Evolutionary conservation across 2,888 invertebrate genomes (phyloP).

Genomic region (Andricus quercusramuli): DNA sequence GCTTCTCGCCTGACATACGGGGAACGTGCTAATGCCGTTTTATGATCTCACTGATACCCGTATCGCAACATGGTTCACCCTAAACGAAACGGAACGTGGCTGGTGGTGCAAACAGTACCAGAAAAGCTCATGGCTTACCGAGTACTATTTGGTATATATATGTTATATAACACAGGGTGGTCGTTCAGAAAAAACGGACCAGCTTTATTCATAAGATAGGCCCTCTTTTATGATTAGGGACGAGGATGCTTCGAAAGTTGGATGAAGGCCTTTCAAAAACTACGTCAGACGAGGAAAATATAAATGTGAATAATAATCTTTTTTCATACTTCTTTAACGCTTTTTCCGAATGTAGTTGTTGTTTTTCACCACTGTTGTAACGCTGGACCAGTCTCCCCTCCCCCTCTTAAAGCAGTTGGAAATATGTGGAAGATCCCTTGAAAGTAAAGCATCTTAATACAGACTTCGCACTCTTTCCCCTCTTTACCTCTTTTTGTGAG

Average conservation of each 20-base stretch:
- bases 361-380: too few relatives aligned
- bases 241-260: background rate
- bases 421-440: too few relatives aligned
- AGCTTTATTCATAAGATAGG: conserved; percentile 46
- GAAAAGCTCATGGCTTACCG: conserved; percentile 32
- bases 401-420: too few relatives aligned
- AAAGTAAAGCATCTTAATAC: too few relatives aligned
- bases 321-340: too few relatives aligned
- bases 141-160: background rate
- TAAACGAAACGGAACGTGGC: conserved; percentile 22
- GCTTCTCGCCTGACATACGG: conserved; percentile 67
- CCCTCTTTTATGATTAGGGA: conserved; percentile 33
- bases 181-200: conserved; percentile 32
- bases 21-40: conserved; percentile 74
- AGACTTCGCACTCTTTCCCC: too few relatives aligned
- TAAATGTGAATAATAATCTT: too few relatives aligned
- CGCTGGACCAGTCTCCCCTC: too few relatives aligned
- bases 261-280: too few relatives aligned
- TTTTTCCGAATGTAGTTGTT: too few relatives aligned
- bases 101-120: conserved; percentile 14
- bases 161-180: background rate
- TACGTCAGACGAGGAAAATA: too few relatives aligned
- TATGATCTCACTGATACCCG: conserved; percentile 71
- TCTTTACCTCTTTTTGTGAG: too few relatives aligned
- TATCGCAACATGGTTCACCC: conserved; percentile 71